Evolutionary conservation across 2,888 invertebrate species (phyloP), one percentile per base, ranked within the genome.

Genomic region (Deilephila elpenor): DNA sequence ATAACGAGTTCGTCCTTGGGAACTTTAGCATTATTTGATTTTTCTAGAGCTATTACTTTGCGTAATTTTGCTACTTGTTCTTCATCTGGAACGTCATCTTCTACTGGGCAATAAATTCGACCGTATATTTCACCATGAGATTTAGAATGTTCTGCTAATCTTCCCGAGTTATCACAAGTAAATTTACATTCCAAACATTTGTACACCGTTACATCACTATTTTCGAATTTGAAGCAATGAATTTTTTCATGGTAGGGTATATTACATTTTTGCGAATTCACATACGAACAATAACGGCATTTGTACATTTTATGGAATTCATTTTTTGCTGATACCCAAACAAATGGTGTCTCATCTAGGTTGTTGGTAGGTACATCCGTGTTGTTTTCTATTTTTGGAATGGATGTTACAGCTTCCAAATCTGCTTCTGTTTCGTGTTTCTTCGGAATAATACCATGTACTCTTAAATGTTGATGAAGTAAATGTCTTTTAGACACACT

Each of bases 191-290:
- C 96, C 20, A 96, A 95, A 87, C 98, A 98, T 79, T 96, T 96
- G 79, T 95, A 95, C 72, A 94, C 86, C 51, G 95, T 95, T 71
- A 91, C 86, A 72, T 96, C 96, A 82, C 87, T 91, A 72, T 95
- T 93, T 78, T 95, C 96, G 79, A 93, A 92, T 67, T 86, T 82
- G 56, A 92, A 85, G 73, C 90, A 95, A 88, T 98, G 98, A 96
- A 98, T 97, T 86, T 96, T 96, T 88, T 98, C 98, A 89, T 98
- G 98, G 82, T 97, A 97, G 51, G 96, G 96, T 75, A 98, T 96
- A 88, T 97, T 97, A 64, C 96, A 96, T 83, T 97, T 96, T 71
- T 97, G 95, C n/a, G 96, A 95, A 85, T 97, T 97, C 19, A 98
- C 97, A 87, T 97, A 97, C 0, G 98, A 98, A 86, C 98, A 98